Conservation (phyloP, 2,113 vertebrate genomes). For the Spea multiplicata region DNA sequence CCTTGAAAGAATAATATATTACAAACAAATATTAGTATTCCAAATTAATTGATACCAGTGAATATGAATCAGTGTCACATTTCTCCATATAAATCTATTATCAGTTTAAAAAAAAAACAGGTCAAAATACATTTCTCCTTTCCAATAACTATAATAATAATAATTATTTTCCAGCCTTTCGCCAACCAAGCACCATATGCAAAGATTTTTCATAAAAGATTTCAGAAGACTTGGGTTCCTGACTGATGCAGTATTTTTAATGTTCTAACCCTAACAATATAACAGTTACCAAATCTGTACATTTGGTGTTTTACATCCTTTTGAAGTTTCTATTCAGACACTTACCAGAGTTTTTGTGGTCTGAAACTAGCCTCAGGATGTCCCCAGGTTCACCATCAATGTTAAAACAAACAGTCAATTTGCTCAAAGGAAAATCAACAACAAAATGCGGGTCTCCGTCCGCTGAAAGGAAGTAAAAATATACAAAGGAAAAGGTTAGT, state of each 20-base stretch:
- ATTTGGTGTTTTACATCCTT: background rate
- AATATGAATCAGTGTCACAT: too few species aligned
- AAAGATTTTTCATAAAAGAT: too few species aligned
- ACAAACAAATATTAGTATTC: background rate
- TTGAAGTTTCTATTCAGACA: background rate
- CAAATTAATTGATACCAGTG: too few species aligned
- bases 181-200: too few species aligned
- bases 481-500: slow-evolving; percentile 22
- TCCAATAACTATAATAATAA: too few species aligned
- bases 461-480: slow-evolving; percentile 62
- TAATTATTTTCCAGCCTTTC: too few species aligned
- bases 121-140: too few species aligned
- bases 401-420: slow-evolving; percentile 90
- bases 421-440: slow-evolving; percentile 87
- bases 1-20: slow-evolving; percentile 62
- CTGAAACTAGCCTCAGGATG: slow-evolving; percentile 85
- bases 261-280: too few species aligned
- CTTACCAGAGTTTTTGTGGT: slow-evolving; percentile 82
- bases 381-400: slow-evolving; percentile 92
- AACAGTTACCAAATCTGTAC: background rate
- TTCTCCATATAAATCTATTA: too few species aligned
- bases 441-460: slow-evolving; percentile 97
- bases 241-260: too few species aligned
- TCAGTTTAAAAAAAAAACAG: too few species aligned
- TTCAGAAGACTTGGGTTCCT: too few species aligned